Evolutionary conservation across 2,113 vertebrate species (phyloP).

Genomic region (Leucosticte australis): DNA sequence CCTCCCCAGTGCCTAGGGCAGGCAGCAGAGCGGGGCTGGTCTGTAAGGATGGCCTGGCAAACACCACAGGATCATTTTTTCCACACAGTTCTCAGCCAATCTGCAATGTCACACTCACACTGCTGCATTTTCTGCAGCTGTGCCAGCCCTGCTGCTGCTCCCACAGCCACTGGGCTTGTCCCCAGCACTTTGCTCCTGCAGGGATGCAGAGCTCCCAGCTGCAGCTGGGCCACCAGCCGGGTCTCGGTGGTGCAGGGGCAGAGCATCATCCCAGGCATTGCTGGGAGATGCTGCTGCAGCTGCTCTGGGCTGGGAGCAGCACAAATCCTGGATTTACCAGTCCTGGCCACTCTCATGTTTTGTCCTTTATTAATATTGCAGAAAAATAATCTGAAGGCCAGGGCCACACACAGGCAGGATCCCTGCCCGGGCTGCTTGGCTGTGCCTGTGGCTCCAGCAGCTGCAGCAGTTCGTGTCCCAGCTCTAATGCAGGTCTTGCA

Average conservation of each 20-base stretch:
- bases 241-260: background rate
- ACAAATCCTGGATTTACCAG: background rate
- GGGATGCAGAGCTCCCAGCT: background rate
- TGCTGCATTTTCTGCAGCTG: background rate
- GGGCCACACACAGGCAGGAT: background rate
- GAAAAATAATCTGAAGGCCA: background rate
- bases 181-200: accelerated
- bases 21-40: background rate
- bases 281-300: background rate
- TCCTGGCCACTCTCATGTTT: background rate
- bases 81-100: background rate
- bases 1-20: conserved; percentile 12
- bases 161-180: background rate
- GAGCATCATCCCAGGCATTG: background rate
- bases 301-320: background rate
- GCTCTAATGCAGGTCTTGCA: background rate
- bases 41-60: background rate
- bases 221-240: background rate
- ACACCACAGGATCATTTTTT: background rate
- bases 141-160: background rate
- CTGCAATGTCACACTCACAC: background rate
- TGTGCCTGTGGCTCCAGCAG: background rate
- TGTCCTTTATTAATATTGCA: background rate
- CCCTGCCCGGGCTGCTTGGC: accelerated
- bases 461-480: background rate